Evolutionary conservation across 2,113 vertebrate genomes (phyloP).

Genomic region (Caloenas nicobarica): DNA sequence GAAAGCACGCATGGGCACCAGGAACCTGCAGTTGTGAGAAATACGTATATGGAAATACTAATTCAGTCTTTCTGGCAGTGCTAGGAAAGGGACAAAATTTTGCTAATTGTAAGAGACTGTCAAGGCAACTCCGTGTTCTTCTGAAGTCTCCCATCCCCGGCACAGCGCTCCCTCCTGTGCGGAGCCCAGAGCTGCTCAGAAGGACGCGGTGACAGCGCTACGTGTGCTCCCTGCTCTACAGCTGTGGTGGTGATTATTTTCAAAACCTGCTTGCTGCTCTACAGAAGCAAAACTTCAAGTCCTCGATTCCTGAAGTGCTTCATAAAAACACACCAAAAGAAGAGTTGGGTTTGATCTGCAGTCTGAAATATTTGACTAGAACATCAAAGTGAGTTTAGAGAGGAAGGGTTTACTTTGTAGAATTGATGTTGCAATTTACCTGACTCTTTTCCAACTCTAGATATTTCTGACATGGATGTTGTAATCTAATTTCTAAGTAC

Average conservation of each 20-base stretch:
- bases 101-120: neutral
- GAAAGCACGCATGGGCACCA: neutral
- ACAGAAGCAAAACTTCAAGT: neutral
- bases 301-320: neutral
- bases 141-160: neutral
- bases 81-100: neutral
- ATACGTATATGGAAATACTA: neutral
- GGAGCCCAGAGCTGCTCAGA: neutral
- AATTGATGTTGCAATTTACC: conserved; percentile 13
- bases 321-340: neutral
- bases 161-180: too few relatives aligned
- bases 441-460: neutral
- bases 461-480: conserved; percentile 21
- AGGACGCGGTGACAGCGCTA: neutral
- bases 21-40: neutral
- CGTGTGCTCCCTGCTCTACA: neutral
- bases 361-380: neutral
- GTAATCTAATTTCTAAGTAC: conserved; percentile 37
- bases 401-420: conserved; percentile 9
- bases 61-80: neutral
- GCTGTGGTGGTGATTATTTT: neutral
- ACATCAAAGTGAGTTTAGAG: neutral
- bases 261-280: neutral
- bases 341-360: neutral
- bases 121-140: neutral